Base-by-base conservation (phyloP, 1,140 invertebrate genomes). In the Drosophila pectinifera region DNA sequence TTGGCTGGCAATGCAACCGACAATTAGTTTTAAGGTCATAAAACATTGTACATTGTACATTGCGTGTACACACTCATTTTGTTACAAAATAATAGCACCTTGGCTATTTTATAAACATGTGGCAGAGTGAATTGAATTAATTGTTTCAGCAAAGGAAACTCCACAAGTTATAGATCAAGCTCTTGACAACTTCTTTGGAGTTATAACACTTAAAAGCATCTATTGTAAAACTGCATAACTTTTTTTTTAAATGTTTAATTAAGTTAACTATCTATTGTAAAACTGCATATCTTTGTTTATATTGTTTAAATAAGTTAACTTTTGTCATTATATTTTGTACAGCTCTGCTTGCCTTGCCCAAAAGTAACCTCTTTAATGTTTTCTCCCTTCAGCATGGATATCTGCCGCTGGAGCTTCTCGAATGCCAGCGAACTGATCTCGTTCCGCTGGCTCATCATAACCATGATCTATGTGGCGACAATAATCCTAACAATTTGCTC, bases 391-490 rank as follows among this genome's bases (percentile, higher is more conserved):
- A 92, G 92, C 43, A 92, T 92, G 91, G 91, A 92, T 56, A 84
- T 92, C 55, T 92, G 91, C 73, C 91, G 82, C 54, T 88, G 90
- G 82, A 83, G 83, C 79, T 80, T 92, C 59, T 84, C 90, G 38
- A 91, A 92, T 77, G 90, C 91, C 48, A 80, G 80, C 24, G 91
- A 92, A 73, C 59, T 91, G 48, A 85, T 92, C 43, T 92, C 92
- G 31, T 92, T 92, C 43, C 91, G 91, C 34, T 92, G 90, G 91
- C 78, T 92, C 20, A 92, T 92, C 46, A 91, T 92, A 46, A 90
- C 92, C 36, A 92, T 92, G 92, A 92, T 92, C 54, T 92, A 92
- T 55, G 83, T 92, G 69, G 91, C 90, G 68, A 92, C 92, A 86
- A 92, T 92, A 85, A 91, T 92, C 36, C 64, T 92, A n/a, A 90